Evolutionary conservation across 2,113 vertebrate genomes (phyloP).

Genomic region (Hiodon alosoides): DNA sequence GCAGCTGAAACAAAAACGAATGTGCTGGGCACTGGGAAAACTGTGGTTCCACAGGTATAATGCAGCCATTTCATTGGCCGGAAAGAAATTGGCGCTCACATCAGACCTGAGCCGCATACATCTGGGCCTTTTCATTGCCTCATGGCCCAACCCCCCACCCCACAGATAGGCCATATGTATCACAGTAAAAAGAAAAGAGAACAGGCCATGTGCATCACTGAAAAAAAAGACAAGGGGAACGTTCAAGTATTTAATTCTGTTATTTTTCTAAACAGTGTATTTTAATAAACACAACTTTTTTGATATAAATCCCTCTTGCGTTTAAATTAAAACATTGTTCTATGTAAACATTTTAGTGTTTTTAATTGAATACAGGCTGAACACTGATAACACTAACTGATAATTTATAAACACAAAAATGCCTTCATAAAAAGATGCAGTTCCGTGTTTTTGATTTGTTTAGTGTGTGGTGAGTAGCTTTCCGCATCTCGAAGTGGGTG

Average conservation of each 20-base stretch:
- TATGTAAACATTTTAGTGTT: too few species aligned
- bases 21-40: too few species aligned
- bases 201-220: too few species aligned
- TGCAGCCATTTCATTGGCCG: too few species aligned
- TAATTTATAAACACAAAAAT: neutral
- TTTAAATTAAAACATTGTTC: too few species aligned
- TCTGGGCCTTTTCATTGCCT: slow-evolving; percentile 1
- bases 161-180: neutral
- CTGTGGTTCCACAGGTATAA: too few species aligned
- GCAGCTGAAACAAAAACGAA: neutral
- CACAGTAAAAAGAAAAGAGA: neutral
- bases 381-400: neutral
- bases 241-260: neutral
- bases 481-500: neutral
- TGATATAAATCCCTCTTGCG: too few species aligned
- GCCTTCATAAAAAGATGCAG: neutral
- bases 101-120: slow-evolving; percentile 3
- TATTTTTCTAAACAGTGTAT: neutral
- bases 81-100: neutral
- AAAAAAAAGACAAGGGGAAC: too few species aligned
- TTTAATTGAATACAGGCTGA: too few species aligned
- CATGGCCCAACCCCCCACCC: neutral
- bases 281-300: neutral
- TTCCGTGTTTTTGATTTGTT: too few species aligned
- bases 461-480: too few species aligned